These are phyloP conservation scores for Brachyptera putata DNA, from an alignment of 2,888 invertebrate genomes.

Conservation along the genomic window DNA sequence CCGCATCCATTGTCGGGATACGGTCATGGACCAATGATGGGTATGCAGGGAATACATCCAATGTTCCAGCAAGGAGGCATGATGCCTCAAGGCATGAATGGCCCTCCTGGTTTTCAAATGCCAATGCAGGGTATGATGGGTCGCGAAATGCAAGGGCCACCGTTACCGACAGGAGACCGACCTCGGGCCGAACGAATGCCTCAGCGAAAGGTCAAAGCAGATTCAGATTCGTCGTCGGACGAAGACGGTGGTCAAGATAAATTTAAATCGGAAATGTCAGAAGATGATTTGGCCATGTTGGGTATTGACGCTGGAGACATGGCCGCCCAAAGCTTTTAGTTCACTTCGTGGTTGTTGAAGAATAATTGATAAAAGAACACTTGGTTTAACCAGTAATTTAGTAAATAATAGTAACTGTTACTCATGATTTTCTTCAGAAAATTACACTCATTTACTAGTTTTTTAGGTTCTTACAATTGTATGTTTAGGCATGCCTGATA, in stretches of 20 bases:
- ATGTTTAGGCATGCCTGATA: too few relatives aligned
- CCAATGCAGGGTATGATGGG: not conserved
- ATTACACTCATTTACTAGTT: too few relatives aligned
- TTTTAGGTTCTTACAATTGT: too few relatives aligned
- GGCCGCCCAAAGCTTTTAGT: constrained; percentile 51
- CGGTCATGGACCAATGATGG: constrained; percentile 25
- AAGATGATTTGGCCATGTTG: constrained; percentile 75
- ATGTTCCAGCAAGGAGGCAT: constrained; percentile 2
- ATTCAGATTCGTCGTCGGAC: constrained; percentile 18
- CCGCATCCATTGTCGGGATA: not conserved
- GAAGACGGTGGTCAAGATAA: constrained; percentile 39
- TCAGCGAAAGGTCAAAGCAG: not conserved
- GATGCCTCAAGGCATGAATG: not conserved
- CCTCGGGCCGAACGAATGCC: not conserved
- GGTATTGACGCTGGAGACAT: constrained; percentile 82
- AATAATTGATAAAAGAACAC: too few relatives aligned
- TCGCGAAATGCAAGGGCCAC: constrained; percentile 17
- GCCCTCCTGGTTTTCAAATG: constrained; percentile 1
- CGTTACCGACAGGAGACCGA: not conserved
- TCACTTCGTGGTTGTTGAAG: too few relatives aligned
- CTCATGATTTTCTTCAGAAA: too few relatives aligned
- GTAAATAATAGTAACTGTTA: too few relatives aligned
- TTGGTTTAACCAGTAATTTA: too few relatives aligned
- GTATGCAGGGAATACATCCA: constrained; percentile 5
- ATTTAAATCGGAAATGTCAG: constrained; percentile 39